Evolutionary conservation across 2,888 invertebrate species (phyloP).

Genomic region (Zhengitettix transpicula): DNA sequence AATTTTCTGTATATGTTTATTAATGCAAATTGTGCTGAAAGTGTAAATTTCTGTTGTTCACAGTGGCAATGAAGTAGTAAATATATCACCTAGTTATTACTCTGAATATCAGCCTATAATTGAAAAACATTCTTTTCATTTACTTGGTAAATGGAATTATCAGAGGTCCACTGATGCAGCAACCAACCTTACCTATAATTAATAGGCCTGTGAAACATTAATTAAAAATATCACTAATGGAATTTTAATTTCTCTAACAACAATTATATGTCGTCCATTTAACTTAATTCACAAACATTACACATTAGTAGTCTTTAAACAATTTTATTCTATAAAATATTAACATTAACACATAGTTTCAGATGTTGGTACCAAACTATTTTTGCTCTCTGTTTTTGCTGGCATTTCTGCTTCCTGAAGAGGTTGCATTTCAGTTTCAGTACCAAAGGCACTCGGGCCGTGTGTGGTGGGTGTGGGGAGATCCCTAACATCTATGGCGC

Average conservation of each 20-base stretch:
- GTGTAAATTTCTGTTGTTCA: too few relatives aligned
- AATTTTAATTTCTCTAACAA: not conserved
- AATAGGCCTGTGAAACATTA: not conserved
- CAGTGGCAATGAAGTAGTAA: too few relatives aligned
- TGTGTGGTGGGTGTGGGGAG: constrained; percentile 13
- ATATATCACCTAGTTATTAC: too few relatives aligned
- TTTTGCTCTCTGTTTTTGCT: constrained; percentile 3
- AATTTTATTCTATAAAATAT: not conserved
- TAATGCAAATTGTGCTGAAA: too few relatives aligned
- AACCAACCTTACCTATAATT: too few relatives aligned
- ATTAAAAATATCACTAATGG: not conserved
- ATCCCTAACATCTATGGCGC: constrained; percentile 40
- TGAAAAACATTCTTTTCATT: too few relatives aligned
- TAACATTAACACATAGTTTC: constrained; percentile 12
- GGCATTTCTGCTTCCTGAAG: not conserved
- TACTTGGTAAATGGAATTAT: too few relatives aligned
- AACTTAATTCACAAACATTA: not conserved
- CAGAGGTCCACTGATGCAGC: too few relatives aligned
- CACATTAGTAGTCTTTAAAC: not conserved
- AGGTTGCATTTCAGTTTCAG: not conserved
- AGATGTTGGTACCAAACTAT: constrained; percentile 8
- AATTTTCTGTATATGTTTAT: too few relatives aligned
- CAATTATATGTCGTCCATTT: not conserved
- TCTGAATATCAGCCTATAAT: too few relatives aligned
- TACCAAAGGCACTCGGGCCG: not conserved